Base-by-base conservation (phyloP, 1,140 invertebrate genomes). In the Rhopalosiphum padi region DNA sequence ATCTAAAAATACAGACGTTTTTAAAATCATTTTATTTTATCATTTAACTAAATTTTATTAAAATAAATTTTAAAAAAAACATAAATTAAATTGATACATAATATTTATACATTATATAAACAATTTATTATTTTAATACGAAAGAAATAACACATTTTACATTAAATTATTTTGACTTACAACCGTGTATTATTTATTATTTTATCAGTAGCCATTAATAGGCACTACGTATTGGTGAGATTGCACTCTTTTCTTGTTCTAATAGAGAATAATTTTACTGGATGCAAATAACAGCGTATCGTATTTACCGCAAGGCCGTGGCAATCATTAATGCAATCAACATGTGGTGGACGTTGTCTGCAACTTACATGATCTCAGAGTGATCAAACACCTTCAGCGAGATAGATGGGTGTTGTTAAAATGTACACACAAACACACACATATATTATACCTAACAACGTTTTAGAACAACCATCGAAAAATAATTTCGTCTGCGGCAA, bases 231-330 rank as follows among this genome's bases (percentile, higher is more conserved):
- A 9, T 77, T 77, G 30, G 15, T n/a, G 30, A 77, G 83, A 86
- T 86, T 43, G 37, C 23, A 86, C 37, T 86, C 23, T 86, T 86
- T 43, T 86, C 41, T 25, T 41, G 37, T 41, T 41, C 37, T 4
- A 23, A 23, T 41, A n/a, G 30, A n/a, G n/a, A 18, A 77, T 77
- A 77, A 77, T 77, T 68, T 77, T 77, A 77, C 41, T 41, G 83
- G 83, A 86, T 86, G 83, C 25, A 86, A 86, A 86, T 86, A 86
- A 86, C 37, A 86, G 37, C 41, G 83, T 86, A 43, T 41, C 23
- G 23, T 43, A 43, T 86, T 43, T 22, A 86, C 37, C 83, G 83
- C 83, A 86, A 86, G 83, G 83, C 83, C 83, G 60, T 0, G 9
- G 83, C 41, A 86, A 86, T 86, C 23, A 86, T 77, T 11, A 41